A percentile compares a stretch with the other conserved stretches of the same genome.
Evolutionary conservation across 2,113 vertebrate species (phyloP).

Genomic region (Mormoops blainvillei): DNA sequence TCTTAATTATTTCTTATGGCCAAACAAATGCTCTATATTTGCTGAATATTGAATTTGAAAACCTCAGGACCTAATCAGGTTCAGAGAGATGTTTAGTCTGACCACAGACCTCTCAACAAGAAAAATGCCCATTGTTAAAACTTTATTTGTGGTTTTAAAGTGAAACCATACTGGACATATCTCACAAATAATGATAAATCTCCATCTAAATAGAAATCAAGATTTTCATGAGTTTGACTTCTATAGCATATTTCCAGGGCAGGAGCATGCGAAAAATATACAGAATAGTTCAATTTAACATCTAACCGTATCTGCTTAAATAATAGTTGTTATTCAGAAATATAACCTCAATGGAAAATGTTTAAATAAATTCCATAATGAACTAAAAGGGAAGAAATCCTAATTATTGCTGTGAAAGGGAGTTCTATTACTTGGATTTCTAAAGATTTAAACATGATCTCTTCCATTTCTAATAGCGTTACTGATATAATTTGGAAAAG

Average conservation of each 20-base stretch:
- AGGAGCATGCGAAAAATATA: slow-evolving; percentile 13
- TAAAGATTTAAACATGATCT: not conserved
- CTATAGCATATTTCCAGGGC: not conserved
- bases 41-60: slow-evolving; percentile 50
- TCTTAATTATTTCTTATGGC: slow-evolving; percentile 43
- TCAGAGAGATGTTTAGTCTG: slow-evolving; percentile 50
- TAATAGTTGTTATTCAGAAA: slow-evolving; percentile 12
- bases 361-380: slow-evolving; percentile 19
- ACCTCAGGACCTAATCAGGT: slow-evolving; percentile 58
- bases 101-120: slow-evolving; percentile 64
- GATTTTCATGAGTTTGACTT: slow-evolving; percentile 53
- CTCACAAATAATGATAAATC: slow-evolving; percentile 66
- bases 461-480: not conserved
- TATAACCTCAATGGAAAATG: slow-evolving; percentile 23
- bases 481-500: slow-evolving; percentile 18
- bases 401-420: not conserved
- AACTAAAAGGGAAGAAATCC: not conserved
- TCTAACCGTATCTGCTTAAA: slow-evolving; percentile 23
- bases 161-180: slow-evolving; percentile 62
- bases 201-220: slow-evolving; percentile 43
- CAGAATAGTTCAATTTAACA: not conserved
- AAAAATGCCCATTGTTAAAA: slow-evolving; percentile 68
- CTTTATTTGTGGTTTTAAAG: slow-evolving; percentile 74
- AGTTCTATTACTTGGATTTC: not conserved
- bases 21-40: slow-evolving; percentile 42